Conservation (phyloP, 1,140 invertebrate genomes). For the Ridgeia piscesae region DNA sequence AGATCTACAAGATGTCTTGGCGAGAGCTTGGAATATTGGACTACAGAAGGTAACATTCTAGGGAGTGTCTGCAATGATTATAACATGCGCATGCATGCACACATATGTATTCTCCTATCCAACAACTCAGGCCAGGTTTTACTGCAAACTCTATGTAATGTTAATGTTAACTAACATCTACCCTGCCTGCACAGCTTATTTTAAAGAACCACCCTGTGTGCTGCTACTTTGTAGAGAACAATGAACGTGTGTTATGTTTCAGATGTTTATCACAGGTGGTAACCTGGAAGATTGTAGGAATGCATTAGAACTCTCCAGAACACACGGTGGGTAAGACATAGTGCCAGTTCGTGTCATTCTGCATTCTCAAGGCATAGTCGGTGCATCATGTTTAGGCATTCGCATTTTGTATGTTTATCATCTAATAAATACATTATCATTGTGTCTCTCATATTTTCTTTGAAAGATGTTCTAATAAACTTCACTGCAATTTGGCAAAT, state of each 20-base stretch:
- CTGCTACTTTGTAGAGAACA: not conserved
- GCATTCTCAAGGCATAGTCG: not conserved
- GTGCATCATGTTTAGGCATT: not conserved
- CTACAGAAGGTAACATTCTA: not conserved
- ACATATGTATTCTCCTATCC: not conserved
- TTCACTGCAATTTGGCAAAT: no score
- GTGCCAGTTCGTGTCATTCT: not conserved
- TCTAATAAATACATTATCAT: not conserved
- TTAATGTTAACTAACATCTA: no score
- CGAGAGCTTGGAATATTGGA: not conserved
- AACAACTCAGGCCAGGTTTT: no score
- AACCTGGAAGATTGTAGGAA: slow-evolving; percentile 12
- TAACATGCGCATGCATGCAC: not conserved
- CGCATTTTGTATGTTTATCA: not conserved
- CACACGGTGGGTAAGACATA: slow-evolving; percentile 2
- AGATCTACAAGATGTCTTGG: not conserved
- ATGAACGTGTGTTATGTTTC: not conserved
- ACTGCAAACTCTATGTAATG: no score
- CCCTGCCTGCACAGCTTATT: not conserved
- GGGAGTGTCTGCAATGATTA: not conserved
- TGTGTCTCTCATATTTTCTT: no score
- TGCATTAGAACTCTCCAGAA: slow-evolving; percentile 1
- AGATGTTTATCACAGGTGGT: slow-evolving; percentile 15
- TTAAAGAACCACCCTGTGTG: no score
- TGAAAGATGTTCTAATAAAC: no score